Evolutionary conservation across 2,888 invertebrate species (phyloP), one percentile per base, ranked within the genome.

Genomic region (Branchipolynoe longqiensis): DNA sequence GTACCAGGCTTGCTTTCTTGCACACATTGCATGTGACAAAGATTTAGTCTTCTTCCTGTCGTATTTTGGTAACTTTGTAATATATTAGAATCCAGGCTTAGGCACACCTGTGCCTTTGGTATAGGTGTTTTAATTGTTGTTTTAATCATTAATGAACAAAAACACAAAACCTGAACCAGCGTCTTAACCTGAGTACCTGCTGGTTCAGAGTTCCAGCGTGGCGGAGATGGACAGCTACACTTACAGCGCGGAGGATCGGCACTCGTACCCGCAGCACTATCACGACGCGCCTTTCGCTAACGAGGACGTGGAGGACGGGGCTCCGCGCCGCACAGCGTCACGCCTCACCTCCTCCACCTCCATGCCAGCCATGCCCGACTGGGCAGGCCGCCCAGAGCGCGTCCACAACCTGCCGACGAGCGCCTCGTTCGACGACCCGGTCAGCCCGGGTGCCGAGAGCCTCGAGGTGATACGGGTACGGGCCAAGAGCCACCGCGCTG

Each of bases 401-500:
- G 74, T 85, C 18, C 28, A 28, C 18, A 85, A 62, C 36, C 58
- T 85, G 31, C 38, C 83, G 28, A 38, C 41, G 0, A 59, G 59
- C 41, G 48, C 40, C 33, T 74, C 83, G 0, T 54, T 73, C 38
- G 83, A 85, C 31, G 25, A 83, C 1, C 58, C 38, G 18, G 41
- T 40, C 33, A 40, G 33, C 12, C 31, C n/a, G 8, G 87, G 85
- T 14, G 58, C 83, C 8, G 3, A 25, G 1, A 87, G 85, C 25
- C 86, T 90, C n/a, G 89, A 90, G 85, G 89, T 90, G 73, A 90
- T 90, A 40, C 88, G 88, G n/a, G 87, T 90, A 36, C 89, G 87
- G 82, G 84, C 87, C 22, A 36, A 14, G 38, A 36, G 36, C 18
- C 69, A 69, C 69, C 69, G 69, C 6, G 8, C 48, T 18, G n/a